These are phyloP conservation scores for Salvelinus namaycush DNA, from an alignment of 2,113 vertebrate species.

Conservation along the genomic window DNA sequence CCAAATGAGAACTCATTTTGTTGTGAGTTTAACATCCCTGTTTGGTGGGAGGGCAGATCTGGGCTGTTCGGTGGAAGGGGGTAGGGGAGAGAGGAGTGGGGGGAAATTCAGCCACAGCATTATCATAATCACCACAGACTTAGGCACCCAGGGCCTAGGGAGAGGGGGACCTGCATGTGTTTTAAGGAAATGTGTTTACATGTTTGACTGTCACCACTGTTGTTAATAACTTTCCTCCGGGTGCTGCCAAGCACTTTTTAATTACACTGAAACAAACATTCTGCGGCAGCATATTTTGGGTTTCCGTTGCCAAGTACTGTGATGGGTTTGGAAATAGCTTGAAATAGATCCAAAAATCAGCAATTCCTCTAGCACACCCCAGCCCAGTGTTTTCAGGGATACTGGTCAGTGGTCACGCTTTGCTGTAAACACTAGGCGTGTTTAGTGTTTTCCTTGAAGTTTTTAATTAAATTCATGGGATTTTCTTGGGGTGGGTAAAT, in stretches of 20 bases:
- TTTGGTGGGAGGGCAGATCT: slow-evolving; percentile 30
- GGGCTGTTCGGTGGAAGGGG: slow-evolving; percentile 24
- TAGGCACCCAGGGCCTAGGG: slow-evolving; percentile 28
- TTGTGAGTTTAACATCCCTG: slow-evolving; percentile 39
- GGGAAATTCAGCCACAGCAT: slow-evolving; percentile 39
- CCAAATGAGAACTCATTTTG: slow-evolving; percentile 47
- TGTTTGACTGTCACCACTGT: slow-evolving; percentile 43
- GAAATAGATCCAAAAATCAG: slow-evolving; percentile 47
- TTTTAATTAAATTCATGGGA: slow-evolving; percentile 36
- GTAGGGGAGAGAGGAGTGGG: slow-evolving; percentile 10
- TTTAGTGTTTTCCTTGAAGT: not conserved
- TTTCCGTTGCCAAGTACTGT: slow-evolving; percentile 46
- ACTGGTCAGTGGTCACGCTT: not conserved
- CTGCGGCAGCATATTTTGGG: slow-evolving; percentile 47
- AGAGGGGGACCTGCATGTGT: slow-evolving; percentile 34
- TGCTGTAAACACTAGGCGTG: slow-evolving; percentile 3
- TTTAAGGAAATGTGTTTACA: slow-evolving; percentile 24
- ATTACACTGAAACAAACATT: slow-evolving; percentile 64
- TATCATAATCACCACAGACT: slow-evolving; percentile 41
- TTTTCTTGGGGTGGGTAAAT: slow-evolving; percentile 10
- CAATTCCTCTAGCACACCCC: slow-evolving; percentile 22
- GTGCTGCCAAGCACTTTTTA: slow-evolving; percentile 58
- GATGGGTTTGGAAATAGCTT: slow-evolving; percentile 49
- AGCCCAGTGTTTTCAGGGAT: not conserved
- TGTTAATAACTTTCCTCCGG: slow-evolving; percentile 55